A percentile compares a stretch with the other conserved stretches of the same genome.
These are phyloP conservation scores for Lutraria rhynchaena DNA, from an alignment of 1,140 invertebrate species.

Conservation along the genomic window DNA sequence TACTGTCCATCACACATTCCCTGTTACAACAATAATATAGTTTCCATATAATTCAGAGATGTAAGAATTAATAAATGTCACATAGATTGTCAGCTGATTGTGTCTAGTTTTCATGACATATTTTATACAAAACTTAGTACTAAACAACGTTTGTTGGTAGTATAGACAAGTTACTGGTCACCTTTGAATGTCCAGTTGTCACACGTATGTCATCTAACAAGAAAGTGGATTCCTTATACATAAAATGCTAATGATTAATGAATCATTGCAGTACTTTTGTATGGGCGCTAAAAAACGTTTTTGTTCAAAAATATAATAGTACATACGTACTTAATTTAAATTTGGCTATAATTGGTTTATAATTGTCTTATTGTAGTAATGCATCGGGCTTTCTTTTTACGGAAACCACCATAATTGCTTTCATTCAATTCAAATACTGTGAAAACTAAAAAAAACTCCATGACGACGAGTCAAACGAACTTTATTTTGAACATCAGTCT, in stretches of 20 bases:
- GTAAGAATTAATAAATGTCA: slow-evolving; percentile 16
- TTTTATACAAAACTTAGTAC: neutral
- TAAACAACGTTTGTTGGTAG: neutral
- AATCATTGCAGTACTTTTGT: no score
- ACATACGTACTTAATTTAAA: no score
- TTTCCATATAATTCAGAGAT: neutral
- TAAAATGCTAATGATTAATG: neutral
- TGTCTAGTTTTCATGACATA: neutral
- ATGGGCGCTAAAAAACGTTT: no score
- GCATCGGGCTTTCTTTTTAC: no score
- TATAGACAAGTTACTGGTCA: neutral
- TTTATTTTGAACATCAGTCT: no score
- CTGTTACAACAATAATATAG: neutral
- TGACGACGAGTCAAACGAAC: no score
- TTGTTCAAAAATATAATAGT: no score
- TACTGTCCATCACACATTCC: slow-evolving; percentile 34
- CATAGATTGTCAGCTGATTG: neutral
- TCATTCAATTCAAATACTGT: no score
- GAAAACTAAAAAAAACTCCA: no score
- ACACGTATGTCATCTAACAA: neutral
- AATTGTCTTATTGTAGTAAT: no score
- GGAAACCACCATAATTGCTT: no score
- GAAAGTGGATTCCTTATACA: neutral
- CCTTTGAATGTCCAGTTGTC: neutral
- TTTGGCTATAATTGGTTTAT: no score